A percentile compares a stretch with the other conserved stretches of the same genome.
Evolutionary conservation across 1,140 invertebrate species (phyloP).

Genomic region (Heliothis subflexa): DNA sequence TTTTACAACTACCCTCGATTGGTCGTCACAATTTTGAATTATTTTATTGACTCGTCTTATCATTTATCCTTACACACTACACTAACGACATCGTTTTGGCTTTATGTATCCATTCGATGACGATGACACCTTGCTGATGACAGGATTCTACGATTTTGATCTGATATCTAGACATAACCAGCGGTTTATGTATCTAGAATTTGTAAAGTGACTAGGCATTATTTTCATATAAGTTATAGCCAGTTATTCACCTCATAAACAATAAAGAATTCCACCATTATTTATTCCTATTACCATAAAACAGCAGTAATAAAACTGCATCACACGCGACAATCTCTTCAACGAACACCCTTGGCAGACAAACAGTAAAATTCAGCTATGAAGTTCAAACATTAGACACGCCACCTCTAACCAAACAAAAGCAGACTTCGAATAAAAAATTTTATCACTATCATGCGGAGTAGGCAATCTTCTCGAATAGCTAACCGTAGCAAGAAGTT

Average conservation of each 20-base stretch:
- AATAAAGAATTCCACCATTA: not conserved
- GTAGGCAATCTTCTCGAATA: conserved; percentile 35
- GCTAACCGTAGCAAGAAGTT: conserved; percentile 16
- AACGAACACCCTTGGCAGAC: not conserved
- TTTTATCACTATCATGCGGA: conserved; percentile 52
- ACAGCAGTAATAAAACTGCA: not conserved
- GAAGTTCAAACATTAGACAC: not conserved
- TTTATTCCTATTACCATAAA: conserved; percentile 5
- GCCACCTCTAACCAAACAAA: conserved; percentile 42
- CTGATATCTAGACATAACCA: no score
- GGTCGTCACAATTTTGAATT: no score
- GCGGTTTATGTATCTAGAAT: no score
- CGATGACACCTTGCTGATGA: no score
- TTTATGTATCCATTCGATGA: no score
- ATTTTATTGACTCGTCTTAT: no score
- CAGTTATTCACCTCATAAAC: not conserved
- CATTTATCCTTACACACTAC: no score
- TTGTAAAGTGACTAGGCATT: no score
- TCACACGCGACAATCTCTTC: conserved; percentile 4
- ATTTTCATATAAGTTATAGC: no score
- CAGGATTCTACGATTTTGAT: no score
- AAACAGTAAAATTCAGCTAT: not conserved
- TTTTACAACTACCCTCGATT: no score
- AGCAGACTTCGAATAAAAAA: conserved; percentile 54
- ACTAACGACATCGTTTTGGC: no score